Percentiles rank a stretch among this genome's conserved stretches.
Evolutionary conservation across 2,888 invertebrate species (phyloP).

Genomic region (Anagyrus pseudococci): DNA sequence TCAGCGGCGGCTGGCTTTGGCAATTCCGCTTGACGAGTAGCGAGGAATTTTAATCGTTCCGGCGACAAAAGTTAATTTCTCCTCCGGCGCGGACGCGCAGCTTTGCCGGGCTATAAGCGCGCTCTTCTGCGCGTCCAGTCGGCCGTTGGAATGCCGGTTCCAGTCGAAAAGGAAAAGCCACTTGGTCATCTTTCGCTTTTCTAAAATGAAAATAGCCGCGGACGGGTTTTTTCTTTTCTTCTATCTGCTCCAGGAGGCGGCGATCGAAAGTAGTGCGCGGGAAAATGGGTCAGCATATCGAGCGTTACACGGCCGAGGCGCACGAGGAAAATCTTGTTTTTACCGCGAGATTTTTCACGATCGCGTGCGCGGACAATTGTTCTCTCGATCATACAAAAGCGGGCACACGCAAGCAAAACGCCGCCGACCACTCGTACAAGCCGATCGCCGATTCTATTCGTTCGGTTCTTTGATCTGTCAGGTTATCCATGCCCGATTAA

Average conservation of each 20-base stretch:
- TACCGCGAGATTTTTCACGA: too few relatives aligned
- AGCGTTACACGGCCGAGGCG: too few relatives aligned
- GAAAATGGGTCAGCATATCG: slow-evolving; percentile 10
- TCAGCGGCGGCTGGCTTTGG: background rate
- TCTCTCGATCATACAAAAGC: too few relatives aligned
- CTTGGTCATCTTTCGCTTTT: slow-evolving; percentile 5
- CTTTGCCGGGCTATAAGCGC: slow-evolving; percentile 9
- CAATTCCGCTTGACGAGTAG: too few relatives aligned
- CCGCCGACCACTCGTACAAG: too few relatives aligned
- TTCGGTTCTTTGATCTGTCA: too few relatives aligned
- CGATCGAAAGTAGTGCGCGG: slow-evolving; percentile 8
- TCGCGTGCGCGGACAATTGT: too few relatives aligned
- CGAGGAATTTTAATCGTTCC: slow-evolving; percentile 14
- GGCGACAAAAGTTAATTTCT: slow-evolving; percentile 26
- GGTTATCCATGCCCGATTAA: too few relatives aligned
- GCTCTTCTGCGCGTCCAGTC: background rate
- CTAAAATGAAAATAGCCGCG: slow-evolving; percentile 27
- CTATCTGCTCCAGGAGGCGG: background rate
- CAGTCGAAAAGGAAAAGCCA: slow-evolving; percentile 16
- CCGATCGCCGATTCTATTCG: too few relatives aligned
- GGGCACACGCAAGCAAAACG: too few relatives aligned
- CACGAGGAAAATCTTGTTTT: too few relatives aligned
- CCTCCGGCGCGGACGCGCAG: background rate
- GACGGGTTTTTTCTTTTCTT: background rate
- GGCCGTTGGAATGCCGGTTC: slow-evolving; percentile 19